A percentile compares a stretch with the other conserved stretches of the same genome.
Evolutionary conservation across 2,113 vertebrate species (phyloP).

Genomic region (Verasper variegatus): DNA sequence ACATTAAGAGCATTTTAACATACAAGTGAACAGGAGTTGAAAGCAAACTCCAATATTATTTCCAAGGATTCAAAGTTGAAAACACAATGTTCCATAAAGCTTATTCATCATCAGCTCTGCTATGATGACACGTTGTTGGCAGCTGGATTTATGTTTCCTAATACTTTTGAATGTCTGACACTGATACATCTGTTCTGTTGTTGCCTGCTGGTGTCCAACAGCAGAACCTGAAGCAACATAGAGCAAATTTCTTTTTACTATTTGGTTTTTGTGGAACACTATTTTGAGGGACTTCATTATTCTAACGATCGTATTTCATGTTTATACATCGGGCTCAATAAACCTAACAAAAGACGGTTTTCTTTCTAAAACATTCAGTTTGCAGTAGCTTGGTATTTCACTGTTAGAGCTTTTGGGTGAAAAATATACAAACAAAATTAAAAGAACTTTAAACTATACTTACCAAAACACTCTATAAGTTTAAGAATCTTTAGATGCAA

Average conservation of each 20-base stretch:
- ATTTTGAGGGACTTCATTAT: no score
- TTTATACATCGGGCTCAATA: neutral
- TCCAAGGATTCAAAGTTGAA: no score
- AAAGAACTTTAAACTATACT: conserved; percentile 88
- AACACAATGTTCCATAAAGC: no score
- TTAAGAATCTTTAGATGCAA: conserved; percentile 98
- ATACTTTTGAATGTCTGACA: no score
- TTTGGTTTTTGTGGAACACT: no score
- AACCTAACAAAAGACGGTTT: no score
- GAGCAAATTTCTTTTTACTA: no score
- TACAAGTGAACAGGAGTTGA: neutral
- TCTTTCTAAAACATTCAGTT: conserved; percentile 35
- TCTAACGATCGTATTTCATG: neutral
- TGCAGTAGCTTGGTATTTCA: conserved; percentile 67
- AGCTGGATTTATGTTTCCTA: no score
- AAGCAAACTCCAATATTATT: neutral
- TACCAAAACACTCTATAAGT: conserved; percentile 96
- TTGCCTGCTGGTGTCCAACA: neutral
- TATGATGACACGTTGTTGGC: no score
- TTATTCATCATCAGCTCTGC: no score
- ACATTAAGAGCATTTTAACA: neutral
- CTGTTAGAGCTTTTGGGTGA: conserved; percentile 46
- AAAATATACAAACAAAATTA: conserved; percentile 31
- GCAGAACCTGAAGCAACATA: neutral
- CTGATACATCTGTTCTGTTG: no score